phyloP scores from a whole-genome alignment of 2,113 vertebrate species.

The Percina caprodes region DNA sequence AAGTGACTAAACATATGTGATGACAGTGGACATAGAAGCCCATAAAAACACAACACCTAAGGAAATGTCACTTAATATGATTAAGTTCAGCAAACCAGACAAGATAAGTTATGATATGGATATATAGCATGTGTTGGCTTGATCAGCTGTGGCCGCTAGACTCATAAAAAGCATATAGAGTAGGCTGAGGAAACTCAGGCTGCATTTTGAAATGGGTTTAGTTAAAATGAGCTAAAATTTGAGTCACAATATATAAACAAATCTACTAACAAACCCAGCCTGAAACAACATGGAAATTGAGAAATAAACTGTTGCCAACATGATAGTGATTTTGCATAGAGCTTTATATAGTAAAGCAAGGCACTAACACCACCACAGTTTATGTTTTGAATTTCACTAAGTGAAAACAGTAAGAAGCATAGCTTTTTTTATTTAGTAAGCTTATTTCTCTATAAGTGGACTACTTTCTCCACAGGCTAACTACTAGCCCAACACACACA shows the following conservation, averaged over 20 bases:
- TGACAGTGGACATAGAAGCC: not conserved
- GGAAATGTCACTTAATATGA: too few relatives aligned
- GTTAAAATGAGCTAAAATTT: too few relatives aligned
- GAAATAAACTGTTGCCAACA: too few relatives aligned
- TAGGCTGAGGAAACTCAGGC: not conserved
- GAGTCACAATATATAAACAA: too few relatives aligned
- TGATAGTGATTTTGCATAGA: too few relatives aligned
- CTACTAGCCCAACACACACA: not conserved
- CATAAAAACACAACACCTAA: not conserved
- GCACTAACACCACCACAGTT: too few relatives aligned
- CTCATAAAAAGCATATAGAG: not conserved
- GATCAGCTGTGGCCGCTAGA: not conserved
- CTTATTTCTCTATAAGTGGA: conserved; percentile 24
- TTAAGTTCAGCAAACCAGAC: not conserved
- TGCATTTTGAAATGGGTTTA: not conserved
- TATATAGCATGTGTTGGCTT: not conserved
- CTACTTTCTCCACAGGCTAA: conserved; percentile 10
- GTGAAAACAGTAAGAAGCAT: conserved; percentile 18
- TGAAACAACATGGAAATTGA: too few relatives aligned
- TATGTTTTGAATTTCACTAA: too few relatives aligned
- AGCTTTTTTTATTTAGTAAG: conserved; percentile 6
- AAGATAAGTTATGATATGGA: not conserved
- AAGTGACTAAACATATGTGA: not conserved
- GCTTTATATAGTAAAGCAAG: too few relatives aligned
- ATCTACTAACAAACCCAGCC: too few relatives aligned